Conservation (phyloP, 2,113 vertebrate genomes). For the Herpetotheres cachinnans region DNA sequence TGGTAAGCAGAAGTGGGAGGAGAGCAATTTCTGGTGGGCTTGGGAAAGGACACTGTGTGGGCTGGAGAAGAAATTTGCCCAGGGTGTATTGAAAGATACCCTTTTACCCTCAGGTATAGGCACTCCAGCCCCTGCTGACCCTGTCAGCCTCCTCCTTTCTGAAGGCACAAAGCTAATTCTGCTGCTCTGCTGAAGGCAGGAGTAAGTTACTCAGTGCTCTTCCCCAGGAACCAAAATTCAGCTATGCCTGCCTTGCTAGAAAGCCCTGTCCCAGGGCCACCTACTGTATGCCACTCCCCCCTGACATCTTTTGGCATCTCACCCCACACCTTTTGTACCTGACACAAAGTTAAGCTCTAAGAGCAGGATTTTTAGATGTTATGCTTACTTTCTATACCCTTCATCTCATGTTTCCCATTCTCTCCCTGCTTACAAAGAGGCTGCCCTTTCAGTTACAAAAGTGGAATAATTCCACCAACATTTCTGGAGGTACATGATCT, state of each 20-base stretch:
- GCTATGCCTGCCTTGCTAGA: neutral
- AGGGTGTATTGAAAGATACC: neutral
- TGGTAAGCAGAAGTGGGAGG: neutral
- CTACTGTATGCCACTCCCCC: rapidly evolving
- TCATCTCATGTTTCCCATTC: neutral
- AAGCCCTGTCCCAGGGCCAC: neutral
- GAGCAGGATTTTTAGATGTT: neutral
- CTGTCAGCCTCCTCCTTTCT: neutral
- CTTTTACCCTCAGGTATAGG: rapidly evolving
- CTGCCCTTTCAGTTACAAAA: neutral
- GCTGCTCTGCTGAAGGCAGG: neutral
- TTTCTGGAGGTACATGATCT: neutral
- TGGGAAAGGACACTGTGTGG: neutral
- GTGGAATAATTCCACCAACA: neutral
- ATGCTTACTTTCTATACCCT: neutral
- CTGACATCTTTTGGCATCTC: neutral
- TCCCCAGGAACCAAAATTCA: neutral
- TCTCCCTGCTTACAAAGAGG: neutral
- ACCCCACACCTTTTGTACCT: neutral
- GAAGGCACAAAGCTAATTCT: neutral
- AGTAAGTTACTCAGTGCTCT: neutral
- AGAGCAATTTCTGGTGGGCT: neutral
- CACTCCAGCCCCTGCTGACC: neutral
- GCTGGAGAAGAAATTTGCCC: neutral
- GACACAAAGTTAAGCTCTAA: neutral